These are phyloP conservation scores for Pyrocoelia pectoralis DNA, from an alignment of 2,888 invertebrate genomes.

Conservation along the genomic window DNA sequence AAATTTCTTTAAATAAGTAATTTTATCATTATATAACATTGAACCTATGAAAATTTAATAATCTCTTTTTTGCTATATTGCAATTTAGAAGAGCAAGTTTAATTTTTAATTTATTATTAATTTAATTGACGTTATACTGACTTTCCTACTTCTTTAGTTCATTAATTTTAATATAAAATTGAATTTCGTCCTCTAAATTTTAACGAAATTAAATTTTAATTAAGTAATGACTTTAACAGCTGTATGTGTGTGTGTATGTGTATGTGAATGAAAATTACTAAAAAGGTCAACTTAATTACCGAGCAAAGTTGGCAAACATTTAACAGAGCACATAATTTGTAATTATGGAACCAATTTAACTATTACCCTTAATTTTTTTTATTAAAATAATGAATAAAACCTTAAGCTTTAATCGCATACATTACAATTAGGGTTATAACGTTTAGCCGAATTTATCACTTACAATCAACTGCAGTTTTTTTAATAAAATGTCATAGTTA, in stretches of 20 bases:
- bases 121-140: constrained; percentile 3
- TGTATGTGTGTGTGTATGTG: constrained; percentile 5
- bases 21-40: background rate
- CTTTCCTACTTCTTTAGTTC: constrained; percentile 5
- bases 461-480: too few species aligned
- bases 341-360: constrained; percentile 14
- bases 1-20: background rate
- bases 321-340: constrained; percentile 26
- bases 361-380: background rate
- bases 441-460: too few species aligned
- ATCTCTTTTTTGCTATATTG: background rate
- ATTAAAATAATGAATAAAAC: too few species aligned
- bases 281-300: constrained; percentile 29
- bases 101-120: constrained; percentile 5
- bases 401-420: too few species aligned
- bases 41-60: background rate
- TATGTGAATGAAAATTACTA: constrained; percentile 23
- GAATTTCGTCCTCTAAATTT: constrained; percentile 18
- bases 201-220: constrained; percentile 31
- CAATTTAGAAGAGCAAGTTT: background rate
- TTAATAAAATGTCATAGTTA: too few species aligned
- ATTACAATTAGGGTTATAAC: too few species aligned
- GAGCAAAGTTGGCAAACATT: constrained; percentile 26
- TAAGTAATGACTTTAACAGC: constrained; percentile 23
- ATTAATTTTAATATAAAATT: constrained; percentile 21